Evolutionary conservation across 2,113 vertebrate species (phyloP), one percentile per base, ranked within the genome.

Genomic region (Hassar affinis): DNA sequence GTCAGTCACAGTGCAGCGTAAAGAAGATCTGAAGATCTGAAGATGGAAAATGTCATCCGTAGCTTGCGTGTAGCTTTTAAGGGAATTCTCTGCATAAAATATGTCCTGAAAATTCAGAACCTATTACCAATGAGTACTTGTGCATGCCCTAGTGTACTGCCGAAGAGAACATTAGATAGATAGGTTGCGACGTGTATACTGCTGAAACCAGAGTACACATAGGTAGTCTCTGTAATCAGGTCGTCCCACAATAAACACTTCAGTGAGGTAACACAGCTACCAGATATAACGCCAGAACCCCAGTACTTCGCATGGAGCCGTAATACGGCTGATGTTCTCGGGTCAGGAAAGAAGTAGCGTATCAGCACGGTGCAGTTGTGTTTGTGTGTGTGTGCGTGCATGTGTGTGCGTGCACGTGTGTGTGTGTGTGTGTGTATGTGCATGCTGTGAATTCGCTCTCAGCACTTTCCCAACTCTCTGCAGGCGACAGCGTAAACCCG

Each of bases 381-480:
- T 69, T 35, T 69, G 66, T n/a, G n/a, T n/a, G n/a, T n/a, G n/a
- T n/a, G n/a, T n/a, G n/a, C n/a, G n/a, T n/a, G n/a, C n/a, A 35
- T 69, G 66, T 69, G 42, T 72, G 69, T n/a, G 69, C 49, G n/a
- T 74, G 71, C 51, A 15, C 49, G 25, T 49, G 30, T 38, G 30
- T 66, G 30, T 68, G 64, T 69, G 35, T 42, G 66, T 69, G 30
- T 66, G 64, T 68, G 64, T 14, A 17, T 35, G 62, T 35, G 64
- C 35, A 33, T 42, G 18, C 91, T 93, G 93, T 91, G 91, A 93
- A 93, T 92, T 92, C 90, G 89, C 94, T 93, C 91, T 94, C 91
- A 90, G 92, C 20, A n/a, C 89, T 91, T 94, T 95, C 90, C 93
- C 89, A 91, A 93, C 91, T 94, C 93, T 93, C 90, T 82, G 90